Evolutionary conservation across 1,140 invertebrate species (phyloP).

Genomic region (Acromyrmex charruanus): DNA sequence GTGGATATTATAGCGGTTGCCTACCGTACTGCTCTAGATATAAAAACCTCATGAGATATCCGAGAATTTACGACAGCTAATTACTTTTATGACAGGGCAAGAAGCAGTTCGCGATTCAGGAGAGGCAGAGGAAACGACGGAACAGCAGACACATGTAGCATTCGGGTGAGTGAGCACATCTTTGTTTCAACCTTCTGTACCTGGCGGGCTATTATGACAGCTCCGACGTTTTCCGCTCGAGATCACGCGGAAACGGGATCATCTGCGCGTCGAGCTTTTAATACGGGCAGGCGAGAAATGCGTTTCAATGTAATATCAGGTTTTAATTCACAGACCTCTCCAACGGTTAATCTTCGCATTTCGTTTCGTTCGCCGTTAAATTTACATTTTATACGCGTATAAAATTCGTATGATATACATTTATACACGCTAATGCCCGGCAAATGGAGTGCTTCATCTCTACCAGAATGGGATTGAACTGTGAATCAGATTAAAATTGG

Average conservation of each 20-base stretch:
- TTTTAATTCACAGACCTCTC: conserved; percentile 26
- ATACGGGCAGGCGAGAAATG: conserved; percentile 10
- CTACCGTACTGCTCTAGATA: background rate
- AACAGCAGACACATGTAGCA: conserved; percentile 63
- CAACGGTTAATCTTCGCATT: background rate
- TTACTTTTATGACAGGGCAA: conserved; percentile 58
- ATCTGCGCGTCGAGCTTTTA: conserved; percentile 17
- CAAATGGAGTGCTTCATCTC: background rate
- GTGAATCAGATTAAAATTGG: conserved; percentile 57
- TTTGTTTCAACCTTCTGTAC: conserved; percentile 22
- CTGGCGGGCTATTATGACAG: conserved; percentile 15
- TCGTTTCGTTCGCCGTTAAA: conserved; percentile 14
- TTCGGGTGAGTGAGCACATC: conserved; percentile 57
- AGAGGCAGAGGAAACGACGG: conserved; percentile 58
- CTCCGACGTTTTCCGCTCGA: conserved; percentile 35
- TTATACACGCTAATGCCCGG: conserved; percentile 29
- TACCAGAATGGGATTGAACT: conserved; percentile 15
- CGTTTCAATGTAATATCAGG: conserved; percentile 9
- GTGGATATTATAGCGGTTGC: background rate
- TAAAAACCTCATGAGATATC: conserved; percentile 13
- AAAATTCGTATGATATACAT: conserved; percentile 12
- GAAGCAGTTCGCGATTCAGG: conserved; percentile 49
- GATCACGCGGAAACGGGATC: conserved; percentile 28
- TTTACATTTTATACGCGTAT: conserved; percentile 33
- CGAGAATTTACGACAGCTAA: conserved; percentile 22